These are phyloP conservation scores for Anoncus sp. DNA, from an alignment of 2,888 invertebrate species.

Conservation along the genomic window DNA sequence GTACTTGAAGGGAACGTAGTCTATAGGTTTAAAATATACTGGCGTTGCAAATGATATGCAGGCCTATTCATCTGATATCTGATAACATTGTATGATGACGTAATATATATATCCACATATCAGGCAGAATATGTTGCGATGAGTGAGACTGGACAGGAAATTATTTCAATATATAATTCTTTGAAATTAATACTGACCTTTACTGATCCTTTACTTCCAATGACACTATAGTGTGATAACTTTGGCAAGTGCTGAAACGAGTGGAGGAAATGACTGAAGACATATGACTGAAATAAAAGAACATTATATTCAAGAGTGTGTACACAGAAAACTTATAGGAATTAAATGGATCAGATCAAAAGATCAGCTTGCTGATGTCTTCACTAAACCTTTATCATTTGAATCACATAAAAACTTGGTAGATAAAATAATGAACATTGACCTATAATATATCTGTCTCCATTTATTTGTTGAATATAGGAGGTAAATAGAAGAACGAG, in stretches of 20 bases:
- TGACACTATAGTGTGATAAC: slow-evolving; percentile 67
- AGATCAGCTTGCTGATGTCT: slow-evolving; percentile 38
- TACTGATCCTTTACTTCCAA: slow-evolving; percentile 10
- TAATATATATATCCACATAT: slow-evolving; percentile 55
- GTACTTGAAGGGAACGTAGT: slow-evolving; percentile 53
- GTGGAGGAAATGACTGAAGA: slow-evolving; percentile 50
- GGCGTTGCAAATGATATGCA: slow-evolving; percentile 49
- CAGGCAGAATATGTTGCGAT: slow-evolving; percentile 50
- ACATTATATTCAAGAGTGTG: slow-evolving; percentile 60
- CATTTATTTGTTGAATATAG: no score
- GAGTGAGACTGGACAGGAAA: slow-evolving; percentile 55
- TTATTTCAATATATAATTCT: slow-evolving; percentile 61
- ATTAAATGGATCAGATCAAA: slow-evolving; percentile 58
- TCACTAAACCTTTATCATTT: slow-evolving; percentile 13
- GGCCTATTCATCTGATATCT: no score
- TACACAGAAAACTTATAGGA: slow-evolving; percentile 44
- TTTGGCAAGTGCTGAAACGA: slow-evolving; percentile 34
- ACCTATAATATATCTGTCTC: no score
- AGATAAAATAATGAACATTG: background rate
- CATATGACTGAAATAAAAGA: slow-evolving; percentile 54
- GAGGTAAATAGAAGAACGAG: no score
- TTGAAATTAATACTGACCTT: slow-evolving; percentile 58
- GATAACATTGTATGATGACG: no score
- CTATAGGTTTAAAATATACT: slow-evolving; percentile 50
- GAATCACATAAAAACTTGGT: slow-evolving; percentile 1